Conservation (phyloP, 2,888 invertebrate species). For the Eurytoma adleriae region DNA sequence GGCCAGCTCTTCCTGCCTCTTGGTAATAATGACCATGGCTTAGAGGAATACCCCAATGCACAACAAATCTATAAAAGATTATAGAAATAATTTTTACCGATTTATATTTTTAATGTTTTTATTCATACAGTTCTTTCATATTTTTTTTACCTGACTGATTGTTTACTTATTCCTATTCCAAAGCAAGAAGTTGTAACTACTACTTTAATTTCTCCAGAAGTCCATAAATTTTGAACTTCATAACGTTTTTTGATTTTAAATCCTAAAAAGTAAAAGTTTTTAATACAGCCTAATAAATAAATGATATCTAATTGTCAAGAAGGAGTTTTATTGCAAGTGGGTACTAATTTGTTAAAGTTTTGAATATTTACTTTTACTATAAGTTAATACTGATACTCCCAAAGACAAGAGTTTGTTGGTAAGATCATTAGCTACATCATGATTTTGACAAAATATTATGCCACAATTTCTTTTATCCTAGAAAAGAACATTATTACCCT, state of each 20-base stretch:
- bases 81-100: neutral
- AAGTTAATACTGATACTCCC: neutral
- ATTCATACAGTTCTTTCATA: neutral
- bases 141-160: constrained; percentile 6
- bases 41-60: constrained; percentile 96
- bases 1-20: constrained; percentile 95
- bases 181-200: neutral
- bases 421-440: neutral
- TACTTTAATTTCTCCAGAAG: neutral
- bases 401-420: neutral
- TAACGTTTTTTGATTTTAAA: neutral
- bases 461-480: constrained; percentile 6
- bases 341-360: neutral
- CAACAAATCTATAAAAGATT: constrained; percentile 85
- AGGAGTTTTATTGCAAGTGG: neutral
- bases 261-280: neutral
- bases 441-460: constrained; percentile 19
- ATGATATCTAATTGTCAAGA: neutral
- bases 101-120: neutral
- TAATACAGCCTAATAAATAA: too few species aligned
- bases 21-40: constrained; percentile 96
- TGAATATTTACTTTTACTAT: neutral
- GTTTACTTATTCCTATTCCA: neutral
- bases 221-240: neutral
- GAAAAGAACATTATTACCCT: neutral